Evolutionary conservation across 92 coral and sea anemone species (phyloP).

Genomic region (Phenganax stokvisi): DNA sequence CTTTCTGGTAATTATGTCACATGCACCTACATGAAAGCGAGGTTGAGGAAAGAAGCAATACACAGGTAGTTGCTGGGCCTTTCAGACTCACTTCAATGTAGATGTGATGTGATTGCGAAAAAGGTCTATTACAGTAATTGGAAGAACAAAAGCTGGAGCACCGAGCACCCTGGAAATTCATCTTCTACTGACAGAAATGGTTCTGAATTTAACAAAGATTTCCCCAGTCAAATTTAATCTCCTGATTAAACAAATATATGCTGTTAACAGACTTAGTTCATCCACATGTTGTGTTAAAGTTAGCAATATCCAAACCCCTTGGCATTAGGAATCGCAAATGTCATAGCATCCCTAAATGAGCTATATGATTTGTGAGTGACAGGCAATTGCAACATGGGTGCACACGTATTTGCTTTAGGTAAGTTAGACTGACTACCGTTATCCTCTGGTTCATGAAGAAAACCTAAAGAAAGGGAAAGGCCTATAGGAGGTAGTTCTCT

Average conservation of each 20-base stretch:
- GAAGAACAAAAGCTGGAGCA: background rate
- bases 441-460: slow-evolving; percentile 45
- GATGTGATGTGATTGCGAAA: too few relatives aligned
- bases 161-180: background rate
- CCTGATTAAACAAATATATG: background rate
- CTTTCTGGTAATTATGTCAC: too few relatives aligned
- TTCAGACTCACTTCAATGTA: too few relatives aligned
- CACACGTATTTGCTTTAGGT: slow-evolving; percentile 52
- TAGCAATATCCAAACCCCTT: slow-evolving; percentile 61
- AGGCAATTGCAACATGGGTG: slow-evolving; percentile 42
- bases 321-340: slow-evolving; percentile 58
- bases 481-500: slow-evolving; percentile 59
- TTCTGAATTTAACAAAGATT: background rate
- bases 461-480: slow-evolving; percentile 2
- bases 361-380: slow-evolving; percentile 49
- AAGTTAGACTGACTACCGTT: slow-evolving; percentile 48
- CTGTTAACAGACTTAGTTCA: background rate
- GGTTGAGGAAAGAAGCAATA: too few relatives aligned
- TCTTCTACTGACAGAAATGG: background rate
- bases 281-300: background rate
- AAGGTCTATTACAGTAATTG: background rate
- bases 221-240: background rate
- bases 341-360: slow-evolving; percentile 51
- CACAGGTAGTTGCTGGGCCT: too few relatives aligned
- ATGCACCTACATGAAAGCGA: too few relatives aligned